Percentiles rank a stretch among this genome's conserved stretches.
These are phyloP conservation scores for Lepidochitona cinerea DNA, from an alignment of 2,888 invertebrate genomes.

Conservation along the genomic window DNA sequence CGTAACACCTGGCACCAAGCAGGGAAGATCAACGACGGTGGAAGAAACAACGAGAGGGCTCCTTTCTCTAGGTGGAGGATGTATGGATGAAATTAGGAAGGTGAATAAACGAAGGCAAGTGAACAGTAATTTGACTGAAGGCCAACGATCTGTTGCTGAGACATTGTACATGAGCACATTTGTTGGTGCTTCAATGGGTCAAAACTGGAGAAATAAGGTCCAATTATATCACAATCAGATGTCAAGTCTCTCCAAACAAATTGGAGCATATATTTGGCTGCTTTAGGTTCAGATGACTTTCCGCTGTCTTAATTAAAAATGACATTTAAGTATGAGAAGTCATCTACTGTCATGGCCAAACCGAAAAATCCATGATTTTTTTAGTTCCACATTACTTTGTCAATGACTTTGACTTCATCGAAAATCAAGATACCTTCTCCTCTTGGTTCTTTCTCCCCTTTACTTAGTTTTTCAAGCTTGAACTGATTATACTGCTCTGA, in stretches of 20 bases:
- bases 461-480: background rate
- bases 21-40: too few relatives aligned
- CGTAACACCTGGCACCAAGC: too few relatives aligned
- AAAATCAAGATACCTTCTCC: background rate
- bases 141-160: too few relatives aligned
- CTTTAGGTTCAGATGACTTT: background rate
- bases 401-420: background rate
- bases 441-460: background rate
- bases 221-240: background rate
- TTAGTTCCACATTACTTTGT: conserved; percentile 1
- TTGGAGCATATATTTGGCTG: background rate
- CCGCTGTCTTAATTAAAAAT: background rate
- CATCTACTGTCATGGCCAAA: background rate
- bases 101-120: too few relatives aligned
- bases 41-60: too few relatives aligned
- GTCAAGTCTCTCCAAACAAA: background rate
- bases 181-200: background rate
- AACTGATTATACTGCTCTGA: background rate
- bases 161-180: too few relatives aligned
- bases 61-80: too few relatives aligned
- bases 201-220: background rate
- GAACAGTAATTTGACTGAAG: too few relatives aligned
- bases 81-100: too few relatives aligned
- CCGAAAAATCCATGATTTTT: background rate
- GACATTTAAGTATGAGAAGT: background rate